These are phyloP conservation scores for Tipula lateralis DNA, from an alignment of 2,888 invertebrate genomes.

Conservation along the genomic window DNA sequence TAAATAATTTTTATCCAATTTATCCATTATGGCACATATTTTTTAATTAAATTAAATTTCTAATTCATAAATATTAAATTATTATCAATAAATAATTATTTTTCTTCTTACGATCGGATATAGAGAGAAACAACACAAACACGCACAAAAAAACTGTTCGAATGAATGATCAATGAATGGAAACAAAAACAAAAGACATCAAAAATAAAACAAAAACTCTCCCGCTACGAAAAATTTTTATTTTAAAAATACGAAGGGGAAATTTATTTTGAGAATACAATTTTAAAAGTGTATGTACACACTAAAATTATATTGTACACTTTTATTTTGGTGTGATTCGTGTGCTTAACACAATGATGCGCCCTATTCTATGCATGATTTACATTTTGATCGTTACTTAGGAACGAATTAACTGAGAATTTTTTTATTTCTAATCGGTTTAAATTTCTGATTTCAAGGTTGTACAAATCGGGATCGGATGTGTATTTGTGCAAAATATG, in stretches of 20 bases:
- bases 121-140: background rate
- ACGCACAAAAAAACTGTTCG: conserved; percentile 11
- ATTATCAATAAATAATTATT: background rate
- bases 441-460: too few species aligned
- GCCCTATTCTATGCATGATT: background rate
- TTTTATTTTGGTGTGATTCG: background rate
- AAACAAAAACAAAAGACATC: background rate
- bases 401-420: too few species aligned
- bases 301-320: background rate
- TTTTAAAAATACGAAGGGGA: background rate
- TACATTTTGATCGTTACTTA: too few species aligned
- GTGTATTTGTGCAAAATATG: too few species aligned
- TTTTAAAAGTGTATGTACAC: background rate
- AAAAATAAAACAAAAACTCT: background rate
- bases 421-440: too few species aligned
- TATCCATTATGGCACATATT: background rate
- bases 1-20: background rate
- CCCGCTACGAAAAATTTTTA: background rate
- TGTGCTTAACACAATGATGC: background rate
- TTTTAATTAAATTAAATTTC: background rate
- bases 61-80: background rate
- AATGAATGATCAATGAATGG: background rate
- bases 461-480: too few species aligned
- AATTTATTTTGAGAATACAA: background rate
- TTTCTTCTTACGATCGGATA: background rate